phyloP scores from a whole-genome alignment of 2,113 vertebrate genomes.

The Plecotus auritus region DNA sequence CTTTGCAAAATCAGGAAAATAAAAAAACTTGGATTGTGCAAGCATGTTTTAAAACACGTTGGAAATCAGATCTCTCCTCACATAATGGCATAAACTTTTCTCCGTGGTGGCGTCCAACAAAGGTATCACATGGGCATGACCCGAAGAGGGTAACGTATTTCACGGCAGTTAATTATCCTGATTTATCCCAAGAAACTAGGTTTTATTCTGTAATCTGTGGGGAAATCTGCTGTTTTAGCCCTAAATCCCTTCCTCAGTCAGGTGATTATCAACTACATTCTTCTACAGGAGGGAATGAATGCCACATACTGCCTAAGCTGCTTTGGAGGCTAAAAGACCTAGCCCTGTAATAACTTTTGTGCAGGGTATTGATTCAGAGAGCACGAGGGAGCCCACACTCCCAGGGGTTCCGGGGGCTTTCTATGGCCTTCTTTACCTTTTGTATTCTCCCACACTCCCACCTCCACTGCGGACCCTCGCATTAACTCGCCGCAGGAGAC shows the following conservation, averaged over 20 bases:
- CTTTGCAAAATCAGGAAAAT: slow-evolving; percentile 42
- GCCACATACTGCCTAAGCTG: slow-evolving; percentile 88
- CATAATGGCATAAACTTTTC: slow-evolving; percentile 14
- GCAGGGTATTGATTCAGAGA: slow-evolving; percentile 67
- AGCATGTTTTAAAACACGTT: background rate
- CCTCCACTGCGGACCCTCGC: slow-evolving; percentile 31
- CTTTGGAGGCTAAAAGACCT: slow-evolving; percentile 85
- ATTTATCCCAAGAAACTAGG: slow-evolving; percentile 85
- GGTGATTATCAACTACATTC: slow-evolving; percentile 89
- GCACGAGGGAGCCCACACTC: slow-evolving; percentile 33
- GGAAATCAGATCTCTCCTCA: slow-evolving; percentile 62
- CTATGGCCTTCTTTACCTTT: slow-evolving; percentile 56
- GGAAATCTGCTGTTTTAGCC: slow-evolving; percentile 88
- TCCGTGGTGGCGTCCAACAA: background rate
- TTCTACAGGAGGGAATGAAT: slow-evolving; percentile 91
- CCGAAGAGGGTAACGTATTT: slow-evolving; percentile 81
- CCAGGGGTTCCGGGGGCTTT: background rate
- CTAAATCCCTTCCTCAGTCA: slow-evolving; percentile 87
- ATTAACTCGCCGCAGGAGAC: slow-evolving; percentile 49
- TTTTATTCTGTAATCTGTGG: slow-evolving; percentile 88
- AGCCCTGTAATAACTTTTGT: slow-evolving; percentile 84
- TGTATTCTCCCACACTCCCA: background rate
- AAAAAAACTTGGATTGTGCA: slow-evolving; percentile 30
- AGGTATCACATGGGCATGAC: slow-evolving; percentile 46
- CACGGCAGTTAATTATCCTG: slow-evolving; percentile 85